Conservation (phyloP, 2,888 invertebrate species). For the Gnatocerus cornutus region DNA sequence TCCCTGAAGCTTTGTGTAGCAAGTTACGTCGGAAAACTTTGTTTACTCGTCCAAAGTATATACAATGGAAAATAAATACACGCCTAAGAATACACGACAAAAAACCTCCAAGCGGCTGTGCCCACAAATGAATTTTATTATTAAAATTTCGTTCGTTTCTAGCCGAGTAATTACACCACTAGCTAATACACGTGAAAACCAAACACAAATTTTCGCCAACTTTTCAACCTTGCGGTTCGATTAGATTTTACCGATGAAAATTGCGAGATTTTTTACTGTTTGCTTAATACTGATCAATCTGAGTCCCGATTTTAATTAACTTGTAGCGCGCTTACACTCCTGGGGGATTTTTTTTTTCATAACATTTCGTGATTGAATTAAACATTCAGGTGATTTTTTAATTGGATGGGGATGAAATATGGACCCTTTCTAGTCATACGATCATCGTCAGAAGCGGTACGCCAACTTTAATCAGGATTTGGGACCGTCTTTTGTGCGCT, state of each 20-base stretch:
- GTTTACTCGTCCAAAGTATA: slow-evolving; percentile 44
- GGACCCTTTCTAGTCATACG: neutral
- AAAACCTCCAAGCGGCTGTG: slow-evolving; percentile 14
- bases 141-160: slow-evolving; percentile 19
- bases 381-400: slow-evolving; percentile 38
- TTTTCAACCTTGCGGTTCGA: neutral
- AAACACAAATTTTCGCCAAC: neutral
- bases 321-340: slow-evolving; percentile 11
- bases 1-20: slow-evolving; percentile 41
- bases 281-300: slow-evolving; percentile 24
- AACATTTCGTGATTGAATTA: slow-evolving; percentile 23
- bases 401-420: slow-evolving; percentile 23
- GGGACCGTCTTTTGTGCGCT: slow-evolving; percentile 48
- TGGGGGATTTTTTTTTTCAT: slow-evolving; percentile 19
- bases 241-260: slow-evolving; percentile 10
- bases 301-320: slow-evolving; percentile 34
- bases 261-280: slow-evolving; percentile 22
- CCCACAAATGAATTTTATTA: slow-evolving; percentile 20
- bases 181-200: too few relatives aligned
- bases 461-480: slow-evolving; percentile 45
- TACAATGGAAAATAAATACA: slow-evolving; percentile 46
- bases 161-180: too few relatives aligned
- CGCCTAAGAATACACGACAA: slow-evolving; percentile 23
- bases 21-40: slow-evolving; percentile 44
- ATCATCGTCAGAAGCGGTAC: slow-evolving; percentile 21